Evolutionary conservation across 2,113 vertebrate species (phyloP).

Genomic region (Trichechus manatus): DNA sequence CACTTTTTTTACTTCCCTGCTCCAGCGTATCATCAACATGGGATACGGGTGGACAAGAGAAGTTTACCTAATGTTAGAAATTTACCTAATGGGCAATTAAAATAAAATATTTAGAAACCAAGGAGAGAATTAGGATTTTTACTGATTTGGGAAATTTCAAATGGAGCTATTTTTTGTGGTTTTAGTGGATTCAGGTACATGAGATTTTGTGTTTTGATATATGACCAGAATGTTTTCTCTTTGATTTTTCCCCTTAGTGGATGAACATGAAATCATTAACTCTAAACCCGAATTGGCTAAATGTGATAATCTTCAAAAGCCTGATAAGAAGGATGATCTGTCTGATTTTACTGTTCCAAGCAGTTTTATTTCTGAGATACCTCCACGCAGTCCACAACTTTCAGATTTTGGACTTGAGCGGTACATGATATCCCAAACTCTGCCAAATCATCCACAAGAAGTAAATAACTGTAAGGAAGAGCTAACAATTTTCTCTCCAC

Average conservation of each 20-base stretch:
- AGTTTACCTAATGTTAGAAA: not conserved
- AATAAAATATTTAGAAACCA: conserved; percentile 28
- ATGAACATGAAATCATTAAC: conserved; percentile 38
- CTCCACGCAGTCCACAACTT: conserved; percentile 89
- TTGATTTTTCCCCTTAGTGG: conserved; percentile 60
- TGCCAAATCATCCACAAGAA: conserved; percentile 17
- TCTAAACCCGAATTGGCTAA: not conserved
- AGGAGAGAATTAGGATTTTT: not conserved
- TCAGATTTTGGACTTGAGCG: conserved; percentile 95
- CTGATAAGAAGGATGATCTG: conserved; percentile 24
- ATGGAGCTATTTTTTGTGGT: not conserved
- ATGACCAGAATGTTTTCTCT: conserved; percentile 4
- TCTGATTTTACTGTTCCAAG: not conserved
- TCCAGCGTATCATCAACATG: not conserved
- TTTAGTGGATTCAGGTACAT: not conserved
- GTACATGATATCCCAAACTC: conserved; percentile 86
- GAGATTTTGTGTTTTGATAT: conserved; percentile 10
- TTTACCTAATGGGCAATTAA: not conserved
- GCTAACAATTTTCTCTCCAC: conserved; percentile 37
- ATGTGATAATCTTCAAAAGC: not conserved
- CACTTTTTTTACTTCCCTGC: conserved; percentile 10
- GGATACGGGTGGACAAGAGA: not conserved
- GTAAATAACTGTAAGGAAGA: not conserved
- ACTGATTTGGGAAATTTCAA: not conserved
- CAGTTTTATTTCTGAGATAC: conserved; percentile 68